Percentiles rank a stretch among this genome's conserved stretches.
These are phyloP conservation scores for Andrena trimmerana DNA, from an alignment of 2,888 invertebrate genomes.

Conservation along the genomic window DNA sequence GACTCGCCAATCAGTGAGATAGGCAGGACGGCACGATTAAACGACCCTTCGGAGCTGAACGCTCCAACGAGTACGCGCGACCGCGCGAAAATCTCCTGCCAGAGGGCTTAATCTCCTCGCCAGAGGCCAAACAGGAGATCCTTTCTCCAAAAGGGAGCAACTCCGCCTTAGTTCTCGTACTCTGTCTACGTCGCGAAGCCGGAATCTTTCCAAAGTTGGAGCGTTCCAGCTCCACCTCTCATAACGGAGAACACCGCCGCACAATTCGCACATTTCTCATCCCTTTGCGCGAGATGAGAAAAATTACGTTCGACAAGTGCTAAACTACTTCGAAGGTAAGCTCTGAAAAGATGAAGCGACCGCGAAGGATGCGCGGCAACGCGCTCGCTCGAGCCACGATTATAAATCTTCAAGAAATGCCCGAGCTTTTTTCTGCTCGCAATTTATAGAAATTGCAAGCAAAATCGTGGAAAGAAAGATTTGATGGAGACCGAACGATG, in stretches of 20 bases:
- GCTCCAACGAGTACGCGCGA: conserved; percentile 1
- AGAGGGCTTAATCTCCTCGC: conserved; percentile 11
- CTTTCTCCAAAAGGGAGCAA: neutral
- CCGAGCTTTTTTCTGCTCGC: no score
- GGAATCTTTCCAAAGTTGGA: neutral
- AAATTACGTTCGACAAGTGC: neutral
- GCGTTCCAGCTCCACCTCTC: neutral
- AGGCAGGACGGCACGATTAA: conserved; percentile 8
- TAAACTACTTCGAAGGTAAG: neutral
- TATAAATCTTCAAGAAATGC: no score
- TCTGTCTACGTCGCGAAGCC: neutral
- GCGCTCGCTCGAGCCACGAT: no score
- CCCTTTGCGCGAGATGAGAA: neutral
- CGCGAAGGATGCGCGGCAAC: neutral
- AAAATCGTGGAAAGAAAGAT: neutral
- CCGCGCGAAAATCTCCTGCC: conserved; percentile 6
- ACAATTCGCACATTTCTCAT: neutral
- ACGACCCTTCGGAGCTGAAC: conserved; percentile 30
- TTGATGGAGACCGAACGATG: neutral
- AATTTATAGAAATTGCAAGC: no score
- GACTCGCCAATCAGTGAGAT: neutral
- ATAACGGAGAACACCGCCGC: neutral
- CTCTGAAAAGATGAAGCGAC: neutral
- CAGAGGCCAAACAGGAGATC: conserved; percentile 8
- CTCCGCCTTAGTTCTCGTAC: neutral